These are phyloP conservation scores for Lepetodrilus schrolli DNA, from an alignment of 2,888 invertebrate genomes.

Conservation along the genomic window DNA sequence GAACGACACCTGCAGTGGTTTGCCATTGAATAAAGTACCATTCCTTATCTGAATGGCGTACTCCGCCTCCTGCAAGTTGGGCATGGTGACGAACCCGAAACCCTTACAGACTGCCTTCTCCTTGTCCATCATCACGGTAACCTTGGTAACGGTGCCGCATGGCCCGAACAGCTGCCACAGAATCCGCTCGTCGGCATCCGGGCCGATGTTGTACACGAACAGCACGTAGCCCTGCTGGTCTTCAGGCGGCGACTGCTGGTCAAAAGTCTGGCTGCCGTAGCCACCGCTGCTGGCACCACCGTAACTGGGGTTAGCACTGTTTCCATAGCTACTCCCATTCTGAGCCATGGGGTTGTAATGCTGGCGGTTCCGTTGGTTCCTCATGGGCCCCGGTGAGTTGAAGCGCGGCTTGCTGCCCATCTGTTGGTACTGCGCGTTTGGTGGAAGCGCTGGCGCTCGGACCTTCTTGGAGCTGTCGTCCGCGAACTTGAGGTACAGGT, in stretches of 20 bases:
- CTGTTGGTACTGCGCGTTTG: background rate
- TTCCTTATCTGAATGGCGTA: slow-evolving; percentile 72
- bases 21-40: slow-evolving; percentile 69
- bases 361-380: slow-evolving; percentile 36
- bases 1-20: slow-evolving; percentile 73
- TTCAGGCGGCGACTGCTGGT: background rate
- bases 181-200: slow-evolving; percentile 71
- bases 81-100: slow-evolving; percentile 75
- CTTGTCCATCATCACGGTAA: slow-evolving; percentile 72
- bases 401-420: background rate
- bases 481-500: slow-evolving; percentile 88
- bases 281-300: background rate
- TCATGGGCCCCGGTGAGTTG: slow-evolving; percentile 33
- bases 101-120: slow-evolving; percentile 70
- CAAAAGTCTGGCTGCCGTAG: slow-evolving; percentile 9
- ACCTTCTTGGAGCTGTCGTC: slow-evolving; percentile 81
- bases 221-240: slow-evolving; percentile 59
- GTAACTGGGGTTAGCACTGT: background rate
- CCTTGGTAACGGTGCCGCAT: slow-evolving; percentile 72
- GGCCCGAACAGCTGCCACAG: slow-evolving; percentile 73
- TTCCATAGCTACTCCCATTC: background rate
- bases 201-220: slow-evolving; percentile 75
- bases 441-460: slow-evolving; percentile 35
- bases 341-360: slow-evolving; percentile 36
- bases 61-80: slow-evolving; percentile 71